Base-by-base conservation (phyloP, 2,797 vertebrate species). In the Lagodon rhomboides region DNA sequence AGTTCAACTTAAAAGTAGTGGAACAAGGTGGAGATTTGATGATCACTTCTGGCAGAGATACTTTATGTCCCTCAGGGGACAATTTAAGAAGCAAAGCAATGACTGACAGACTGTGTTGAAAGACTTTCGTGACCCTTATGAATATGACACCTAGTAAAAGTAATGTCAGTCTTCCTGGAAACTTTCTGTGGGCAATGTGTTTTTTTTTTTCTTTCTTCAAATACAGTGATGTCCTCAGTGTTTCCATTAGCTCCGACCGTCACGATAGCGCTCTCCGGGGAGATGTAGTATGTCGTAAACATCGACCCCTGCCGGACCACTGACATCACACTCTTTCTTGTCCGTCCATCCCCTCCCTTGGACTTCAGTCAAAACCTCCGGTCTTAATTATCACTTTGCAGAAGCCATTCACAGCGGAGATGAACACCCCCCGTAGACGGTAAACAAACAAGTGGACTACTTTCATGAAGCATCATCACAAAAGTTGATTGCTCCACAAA, bases 401-500 rank as follows among this genome's bases (percentile, higher is more conserved):
- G 27, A 83, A 85, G 85, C 78, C 70, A 84, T 85, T 88, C 69
- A 49, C 83, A 72, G 80, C 8, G 49, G 77, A 80, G 70, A 79
- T 72, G 66, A 90, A 76, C 73, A 59, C 75, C 87, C 82, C 92
- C 84, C 54, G 80, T 85, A 87, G 85, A 89, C 79, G 64, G 89
- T 88, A 86, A 92, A 91, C 86, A 93, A 84, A 88, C 78, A 79
- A 81, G 66, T 59, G 59, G 51, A 61, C 85, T 69, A 70, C 80
- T 86, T 86, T 79, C 77, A 78, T 68, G n/a, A 78, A 44, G 77
- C 73, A 58, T 80, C 73, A 69, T 80, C 76, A 73, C 75, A 76
- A 75, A 80, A 70, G 79, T 54, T 86, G 81, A 90, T 85, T 87
- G 82, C 77, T 17, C 67, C 82, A 81, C 63, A 69, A 67, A 90